These are phyloP conservation scores for Peromyscus maniculatus DNA, from an alignment of 2,113 vertebrate genomes.

Conservation along the genomic window DNA sequence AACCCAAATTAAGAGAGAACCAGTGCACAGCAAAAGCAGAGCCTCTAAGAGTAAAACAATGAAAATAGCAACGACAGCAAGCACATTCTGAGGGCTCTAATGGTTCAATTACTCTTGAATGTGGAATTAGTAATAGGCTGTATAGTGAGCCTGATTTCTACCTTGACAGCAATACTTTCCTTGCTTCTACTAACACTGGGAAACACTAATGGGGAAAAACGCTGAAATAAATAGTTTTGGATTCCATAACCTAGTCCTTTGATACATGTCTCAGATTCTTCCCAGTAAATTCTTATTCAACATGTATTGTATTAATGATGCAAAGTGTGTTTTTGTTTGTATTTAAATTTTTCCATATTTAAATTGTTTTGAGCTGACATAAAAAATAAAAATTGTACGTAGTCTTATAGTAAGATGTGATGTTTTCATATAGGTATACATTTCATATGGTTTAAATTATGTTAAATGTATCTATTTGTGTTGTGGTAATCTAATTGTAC, in stretches of 20 bases:
- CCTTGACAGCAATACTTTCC: background rate
- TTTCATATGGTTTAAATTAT: background rate
- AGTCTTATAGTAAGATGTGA: background rate
- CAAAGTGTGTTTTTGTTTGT: background rate
- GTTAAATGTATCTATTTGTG: background rate
- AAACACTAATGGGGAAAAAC: conserved; percentile 36
- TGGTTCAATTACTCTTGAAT: background rate
- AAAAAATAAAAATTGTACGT: background rate
- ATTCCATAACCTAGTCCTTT: background rate
- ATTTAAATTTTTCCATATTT: background rate
- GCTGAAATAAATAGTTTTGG: background rate
- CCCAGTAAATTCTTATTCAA: background rate
- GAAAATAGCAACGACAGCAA: background rate
- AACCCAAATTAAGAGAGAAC: conserved; percentile 35
- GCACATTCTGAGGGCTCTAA: background rate
- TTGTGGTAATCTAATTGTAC: too few relatives aligned
- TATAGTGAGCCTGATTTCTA: background rate
- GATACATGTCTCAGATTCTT: conserved; percentile 15
- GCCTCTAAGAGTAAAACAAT: background rate
- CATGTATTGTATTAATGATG: background rate
- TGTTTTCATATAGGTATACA: background rate
- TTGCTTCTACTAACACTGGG: background rate
- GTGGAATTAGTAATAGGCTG: background rate
- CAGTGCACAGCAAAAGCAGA: background rate
- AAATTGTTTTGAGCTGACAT: background rate